Percentiles rank a stretch among this genome's conserved stretches.
phyloP scores from a whole-genome alignment of 2,888 invertebrate genomes.

The Plutella xylostella region DNA sequence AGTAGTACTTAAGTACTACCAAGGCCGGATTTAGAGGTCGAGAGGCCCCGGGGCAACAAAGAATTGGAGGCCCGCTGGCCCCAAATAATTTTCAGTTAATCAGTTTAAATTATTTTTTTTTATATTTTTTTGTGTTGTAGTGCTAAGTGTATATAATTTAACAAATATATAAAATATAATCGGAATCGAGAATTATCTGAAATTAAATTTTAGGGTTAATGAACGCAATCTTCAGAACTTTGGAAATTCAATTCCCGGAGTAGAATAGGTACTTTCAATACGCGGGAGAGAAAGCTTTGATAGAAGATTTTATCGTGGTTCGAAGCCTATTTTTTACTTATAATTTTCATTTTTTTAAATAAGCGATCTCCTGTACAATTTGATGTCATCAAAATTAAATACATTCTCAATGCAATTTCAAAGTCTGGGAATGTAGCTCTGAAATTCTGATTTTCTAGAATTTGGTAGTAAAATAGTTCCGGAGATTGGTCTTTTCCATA shows the following conservation, averaged over 20 bases:
- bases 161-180: not conserved
- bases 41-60: too few relatives aligned
- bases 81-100: too few relatives aligned
- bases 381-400: not conserved
- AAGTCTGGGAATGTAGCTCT: not conserved
- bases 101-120: too few relatives aligned
- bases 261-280: not conserved
- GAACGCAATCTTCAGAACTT: not conserved
- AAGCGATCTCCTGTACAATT: not conserved
- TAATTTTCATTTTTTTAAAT: not conserved
- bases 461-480: too few relatives aligned
- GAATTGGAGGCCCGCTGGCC: too few relatives aligned
- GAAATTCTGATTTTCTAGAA: constrained; percentile 14
- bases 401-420: not conserved
- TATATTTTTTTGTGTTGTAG: too few relatives aligned
- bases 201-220: not conserved
- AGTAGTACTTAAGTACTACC: too few relatives aligned
- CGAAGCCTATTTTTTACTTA: not conserved
- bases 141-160: too few relatives aligned
- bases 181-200: not conserved
- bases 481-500: too few relatives aligned
- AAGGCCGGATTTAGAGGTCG: too few relatives aligned
- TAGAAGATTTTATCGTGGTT: not conserved
- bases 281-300: not conserved
- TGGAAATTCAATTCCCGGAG: not conserved